Base-by-base conservation (phyloP, 2,888 invertebrate genomes). In the Cerastis leucographa region DNA sequence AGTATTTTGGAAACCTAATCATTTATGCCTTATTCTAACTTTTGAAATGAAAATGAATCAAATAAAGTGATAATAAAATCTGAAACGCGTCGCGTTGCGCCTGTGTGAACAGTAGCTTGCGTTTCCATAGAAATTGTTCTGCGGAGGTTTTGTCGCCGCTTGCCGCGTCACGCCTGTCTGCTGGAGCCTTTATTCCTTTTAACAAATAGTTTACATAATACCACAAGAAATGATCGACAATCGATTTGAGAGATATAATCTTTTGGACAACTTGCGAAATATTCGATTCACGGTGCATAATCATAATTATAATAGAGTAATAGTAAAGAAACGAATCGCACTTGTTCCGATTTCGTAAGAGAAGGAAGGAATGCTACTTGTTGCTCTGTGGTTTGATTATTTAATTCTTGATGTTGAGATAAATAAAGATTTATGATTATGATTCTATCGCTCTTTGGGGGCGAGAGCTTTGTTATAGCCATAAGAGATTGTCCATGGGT, bases 341-440 rank as follows among this genome's bases (percentile, higher is more conserved):
- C 76, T 83, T 71, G 84, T 81, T 80, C 79, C 73, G 73, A 84
- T 89, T 86, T 85, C 86, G 72, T 78, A 89, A 89, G 69, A 77
- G 69, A 70, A 74, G 83, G 84, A 85, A 87, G 76, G 70, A 88
- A 84, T 84, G 73, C 35, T 73, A 40, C 19, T 40, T n/a, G 54
- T 67, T 54, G 22, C 40, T 81, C 62, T 82, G 74, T 79, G 68
- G 71, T 75, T 78, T 78, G 64, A 69, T 71, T 61, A 51, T 35
- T 35, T 35, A 35, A 35, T 35, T 35, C 35, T 35, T 35, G 35
- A 35, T 35, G 35, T 35, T 35, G 35, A 35, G 35, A 35, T 35
- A 35, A 35, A 35, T 35, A 35, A 35, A 35, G 35, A 35, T 35
- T 35, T 35, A 3, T 35, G 35, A 35, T 35, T 35, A 35, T 35